phyloP scores from a whole-genome alignment of 1,140 invertebrate genomes.

The Drosophila orosa region DNA sequence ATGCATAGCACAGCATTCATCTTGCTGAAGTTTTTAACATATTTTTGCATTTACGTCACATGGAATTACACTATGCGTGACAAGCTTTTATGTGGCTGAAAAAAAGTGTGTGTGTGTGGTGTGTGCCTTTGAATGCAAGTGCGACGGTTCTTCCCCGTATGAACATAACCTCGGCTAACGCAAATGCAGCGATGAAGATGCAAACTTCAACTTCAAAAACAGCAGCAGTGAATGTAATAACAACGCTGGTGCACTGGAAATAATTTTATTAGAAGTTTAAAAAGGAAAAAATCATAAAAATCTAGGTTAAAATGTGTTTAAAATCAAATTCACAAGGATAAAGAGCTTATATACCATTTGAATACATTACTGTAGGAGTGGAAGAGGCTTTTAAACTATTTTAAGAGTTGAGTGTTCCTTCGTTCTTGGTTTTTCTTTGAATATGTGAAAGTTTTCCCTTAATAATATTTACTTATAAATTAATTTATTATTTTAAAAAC shows the following conservation, averaged over 20 bases:
- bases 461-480: neutral
- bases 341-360: too few species aligned
- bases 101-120: constrained; percentile 10
- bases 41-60: constrained; percentile 82
- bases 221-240: constrained; percentile 23
- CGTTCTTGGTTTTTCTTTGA: too few species aligned
- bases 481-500: neutral
- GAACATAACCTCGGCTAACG: constrained; percentile 68
- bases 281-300: too few species aligned
- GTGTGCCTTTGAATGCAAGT: constrained; percentile 21
- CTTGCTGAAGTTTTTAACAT: constrained; percentile 73
- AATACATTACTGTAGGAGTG: too few species aligned
- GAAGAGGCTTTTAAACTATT: too few species aligned
- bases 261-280: neutral
- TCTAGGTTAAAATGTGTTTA: too few species aligned
- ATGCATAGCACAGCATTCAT: constrained; percentile 51
- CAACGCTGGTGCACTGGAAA: constrained; percentile 23
- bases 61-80: constrained; percentile 78
- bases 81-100: constrained; percentile 70
- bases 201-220: constrained; percentile 76
- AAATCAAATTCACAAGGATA: too few species aligned
- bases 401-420: too few species aligned
- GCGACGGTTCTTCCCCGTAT: constrained; percentile 18
- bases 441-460: neutral
- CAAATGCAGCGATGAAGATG: constrained; percentile 57